Evolutionary conservation across 2,113 vertebrate species (phyloP).

Genomic region (Aviceda subcristata): DNA sequence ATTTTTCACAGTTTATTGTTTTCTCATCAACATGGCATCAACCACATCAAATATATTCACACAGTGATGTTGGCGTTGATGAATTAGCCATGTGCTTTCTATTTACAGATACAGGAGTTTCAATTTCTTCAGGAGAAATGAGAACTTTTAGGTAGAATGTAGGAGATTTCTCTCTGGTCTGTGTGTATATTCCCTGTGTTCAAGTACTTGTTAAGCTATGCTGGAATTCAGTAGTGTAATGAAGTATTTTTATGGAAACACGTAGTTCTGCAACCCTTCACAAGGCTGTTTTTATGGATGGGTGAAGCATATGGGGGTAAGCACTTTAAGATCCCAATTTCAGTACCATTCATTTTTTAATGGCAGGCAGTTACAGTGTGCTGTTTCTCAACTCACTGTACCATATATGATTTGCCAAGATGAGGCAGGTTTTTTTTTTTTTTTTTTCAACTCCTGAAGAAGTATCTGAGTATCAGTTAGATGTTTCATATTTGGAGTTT

Average conservation of each 20-base stretch:
- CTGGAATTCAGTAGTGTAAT: not conserved
- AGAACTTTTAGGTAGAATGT: not conserved
- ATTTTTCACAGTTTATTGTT: conserved; percentile 69
- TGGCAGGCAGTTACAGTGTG: not conserved
- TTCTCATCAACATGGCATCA: conserved; percentile 43
- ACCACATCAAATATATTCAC: conserved; percentile 35
- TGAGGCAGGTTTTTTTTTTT: not conserved
- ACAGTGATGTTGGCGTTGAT: conserved; percentile 15
- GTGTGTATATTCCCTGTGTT: not conserved
- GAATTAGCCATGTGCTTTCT: conserved; percentile 33
- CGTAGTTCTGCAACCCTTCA: not conserved
- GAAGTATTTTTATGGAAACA: not conserved
- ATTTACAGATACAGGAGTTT: not conserved
- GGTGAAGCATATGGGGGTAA: not conserved
- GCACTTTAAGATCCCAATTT: not conserved
- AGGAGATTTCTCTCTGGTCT: not conserved
- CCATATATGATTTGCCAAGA: not conserved
- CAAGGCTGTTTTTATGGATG: not conserved
- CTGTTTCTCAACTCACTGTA: not conserved
- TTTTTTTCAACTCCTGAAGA: not conserved
- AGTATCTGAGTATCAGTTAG: not conserved
- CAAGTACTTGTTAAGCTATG: not conserved
- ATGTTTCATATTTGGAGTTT: not conserved
- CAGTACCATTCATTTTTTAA: not conserved
- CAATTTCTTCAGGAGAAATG: conserved; percentile 18